These are phyloP conservation scores for Paratilapia polleni DNA, from an alignment of 2,113 vertebrate species.

Conservation along the genomic window DNA sequence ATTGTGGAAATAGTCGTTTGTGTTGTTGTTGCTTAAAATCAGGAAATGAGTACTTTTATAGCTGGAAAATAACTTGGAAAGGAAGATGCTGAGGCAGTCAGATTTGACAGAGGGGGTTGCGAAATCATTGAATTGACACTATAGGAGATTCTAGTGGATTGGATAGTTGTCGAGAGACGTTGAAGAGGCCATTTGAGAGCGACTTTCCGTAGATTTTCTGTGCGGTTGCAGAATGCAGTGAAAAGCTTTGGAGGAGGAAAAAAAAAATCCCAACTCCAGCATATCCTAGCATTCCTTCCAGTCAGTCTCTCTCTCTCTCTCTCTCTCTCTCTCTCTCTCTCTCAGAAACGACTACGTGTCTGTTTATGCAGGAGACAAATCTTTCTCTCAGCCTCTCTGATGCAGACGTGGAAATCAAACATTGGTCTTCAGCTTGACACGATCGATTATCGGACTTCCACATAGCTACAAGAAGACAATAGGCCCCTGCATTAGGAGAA, in stretches of 20 bases:
- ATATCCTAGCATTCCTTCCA: constrained; percentile 83
- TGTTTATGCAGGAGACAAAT: constrained; percentile 74
- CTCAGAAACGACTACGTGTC: constrained; percentile 79
- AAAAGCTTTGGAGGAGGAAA: constrained; percentile 53
- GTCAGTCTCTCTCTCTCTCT: constrained; percentile 59
- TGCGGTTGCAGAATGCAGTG: constrained; percentile 49
- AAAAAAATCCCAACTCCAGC: constrained; percentile 76
- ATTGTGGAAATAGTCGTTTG: neutral
- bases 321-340: constrained; percentile 40
- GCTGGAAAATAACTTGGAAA: constrained; percentile 48
- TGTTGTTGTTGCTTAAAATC: constrained; percentile 32
- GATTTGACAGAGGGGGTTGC: constrained; percentile 69
- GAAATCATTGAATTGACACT: constrained; percentile 57
- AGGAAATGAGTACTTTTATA: constrained; percentile 57
- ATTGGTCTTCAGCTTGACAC: constrained; percentile 52
- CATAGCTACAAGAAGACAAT: neutral
- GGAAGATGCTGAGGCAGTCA: constrained; percentile 75
- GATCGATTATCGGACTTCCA: constrained; percentile 54
- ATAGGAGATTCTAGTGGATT: constrained; percentile 15
- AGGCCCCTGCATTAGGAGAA: neutral
- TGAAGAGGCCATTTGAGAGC: neutral
- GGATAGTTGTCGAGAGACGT: constrained; percentile 7
- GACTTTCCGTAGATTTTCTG: constrained; percentile 43
- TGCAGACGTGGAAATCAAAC: constrained; percentile 80
- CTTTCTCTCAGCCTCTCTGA: constrained; percentile 44